Percentiles rank a stretch among this genome's conserved stretches.
Evolutionary conservation across 2,113 vertebrate genomes (phyloP).

Genomic region (Vireo altiloquus): DNA sequence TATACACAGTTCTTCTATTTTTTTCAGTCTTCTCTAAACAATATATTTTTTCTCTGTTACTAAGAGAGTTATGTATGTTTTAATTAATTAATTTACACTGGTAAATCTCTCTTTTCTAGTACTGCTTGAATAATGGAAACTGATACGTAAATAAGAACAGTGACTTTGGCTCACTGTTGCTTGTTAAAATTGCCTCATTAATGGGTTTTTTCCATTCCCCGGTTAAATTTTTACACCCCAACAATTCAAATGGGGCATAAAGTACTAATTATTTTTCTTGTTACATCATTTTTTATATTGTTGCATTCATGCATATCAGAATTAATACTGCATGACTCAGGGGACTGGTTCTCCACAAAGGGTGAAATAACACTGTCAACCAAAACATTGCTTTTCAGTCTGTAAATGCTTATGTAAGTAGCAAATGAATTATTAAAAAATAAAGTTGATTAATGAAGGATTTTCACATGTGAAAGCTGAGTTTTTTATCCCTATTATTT

Average conservation of each 20-base stretch:
- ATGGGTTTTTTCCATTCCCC: background rate
- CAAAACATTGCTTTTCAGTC: background rate
- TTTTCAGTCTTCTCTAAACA: background rate
- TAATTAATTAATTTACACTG: background rate
- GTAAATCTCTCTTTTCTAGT: background rate
- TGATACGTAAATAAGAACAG: background rate
- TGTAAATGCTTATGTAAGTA: constrained; percentile 18
- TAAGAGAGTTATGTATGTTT: background rate
- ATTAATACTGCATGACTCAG: constrained; percentile 2
- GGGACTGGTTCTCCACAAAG: background rate
- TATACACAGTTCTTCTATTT: background rate
- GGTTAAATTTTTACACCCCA: background rate
- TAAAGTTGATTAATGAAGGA: constrained; percentile 4
- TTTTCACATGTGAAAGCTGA: background rate
- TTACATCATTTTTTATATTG: background rate
- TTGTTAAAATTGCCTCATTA: background rate
- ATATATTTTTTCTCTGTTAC: background rate
- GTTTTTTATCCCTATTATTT: background rate
- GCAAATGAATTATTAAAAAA: constrained; percentile 18
- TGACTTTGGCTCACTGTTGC: background rate
- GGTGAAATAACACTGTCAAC: background rate
- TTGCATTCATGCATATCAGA: background rate
- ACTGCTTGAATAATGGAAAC: background rate
- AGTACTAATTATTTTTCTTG: constrained; percentile 30
- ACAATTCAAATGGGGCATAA: background rate